Evolutionary conservation across 2,888 invertebrate genomes (phyloP), one percentile per base, ranked within the genome.

Genomic region (Leuctra nigra): DNA sequence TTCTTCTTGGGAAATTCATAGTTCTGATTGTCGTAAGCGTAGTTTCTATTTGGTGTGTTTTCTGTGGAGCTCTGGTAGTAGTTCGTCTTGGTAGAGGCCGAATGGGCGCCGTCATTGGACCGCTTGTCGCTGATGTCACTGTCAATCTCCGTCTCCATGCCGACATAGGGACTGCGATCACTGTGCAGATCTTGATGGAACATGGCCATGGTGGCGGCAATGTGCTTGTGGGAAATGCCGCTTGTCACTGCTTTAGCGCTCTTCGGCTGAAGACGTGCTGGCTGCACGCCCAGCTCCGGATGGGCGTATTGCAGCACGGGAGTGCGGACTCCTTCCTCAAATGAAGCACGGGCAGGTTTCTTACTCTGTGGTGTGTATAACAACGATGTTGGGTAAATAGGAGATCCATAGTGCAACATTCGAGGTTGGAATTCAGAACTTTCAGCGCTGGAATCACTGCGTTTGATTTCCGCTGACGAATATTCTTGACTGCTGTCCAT

Each of bases 241-340:
- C 48, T 54, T 2, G 38, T 23, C 9, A 47, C 53, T n/a, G 59
- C 50, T 36, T 60, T 59, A 13, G 46, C 53, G 3, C 33, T 54
- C 33, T 35, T 50, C 18, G 6, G 35, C 52, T 29, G 58, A 18
- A 23, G 61, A 33, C 59, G 46, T 0, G 86, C 87, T 0, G 87
- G 84, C 68, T 88, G 87, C 0, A 86, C 82, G 13, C 87, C 88
- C 4, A 87, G 70, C 64, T 88, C 88, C 0, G 88, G 88, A 68
- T 88, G 87, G 1, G 87, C 87, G 66, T 88, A 88, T 65, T 87
- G 87, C 0, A 87, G 73, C 2, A 88, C 86, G 0, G 88, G 87
- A 22, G 84, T 82, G 38, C 87, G 74, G 0, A 84, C 83, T 25
- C 85, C 84, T 63, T 86, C 83, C 59, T 83, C 85, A 60, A 86